Percentiles rank a stretch among this genome's conserved stretches.
Evolutionary conservation across 2,888 invertebrate genomes (phyloP).

Genomic region (Mythimna ferrago): DNA sequence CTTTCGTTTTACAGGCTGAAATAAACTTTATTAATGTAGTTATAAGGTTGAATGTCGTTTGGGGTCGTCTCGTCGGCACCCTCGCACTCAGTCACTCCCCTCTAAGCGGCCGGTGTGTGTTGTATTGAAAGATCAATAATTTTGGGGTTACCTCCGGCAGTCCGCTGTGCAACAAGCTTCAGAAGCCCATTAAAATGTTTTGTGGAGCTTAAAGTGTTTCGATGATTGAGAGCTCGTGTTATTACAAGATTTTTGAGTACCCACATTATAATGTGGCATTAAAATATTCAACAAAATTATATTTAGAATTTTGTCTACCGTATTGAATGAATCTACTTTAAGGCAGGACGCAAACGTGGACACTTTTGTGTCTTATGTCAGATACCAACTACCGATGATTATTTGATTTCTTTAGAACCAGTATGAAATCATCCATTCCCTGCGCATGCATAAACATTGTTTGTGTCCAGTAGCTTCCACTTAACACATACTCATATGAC

Average conservation of each 20-base stretch:
- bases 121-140: constrained; percentile 64
- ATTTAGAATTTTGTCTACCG: not conserved
- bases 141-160: constrained; percentile 60
- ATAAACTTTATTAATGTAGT: constrained; percentile 22
- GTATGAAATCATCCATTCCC: no score
- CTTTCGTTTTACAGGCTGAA: constrained; percentile 36
- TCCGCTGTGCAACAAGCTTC: constrained; percentile 42
- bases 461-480: no score
- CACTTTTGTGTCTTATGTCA: no score
- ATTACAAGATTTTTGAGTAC: not conserved
- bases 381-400: no score
- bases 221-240: constrained; percentile 16
- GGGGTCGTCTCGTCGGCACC: constrained; percentile 54
- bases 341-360: no score
- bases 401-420: no score
- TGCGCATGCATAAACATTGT: no score
- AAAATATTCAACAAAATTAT: not conserved
- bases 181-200: constrained; percentile 52
- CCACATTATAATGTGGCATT: not conserved
- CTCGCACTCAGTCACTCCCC: constrained; percentile 53
- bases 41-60: constrained; percentile 54
- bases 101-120: constrained; percentile 50
- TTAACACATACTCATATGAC: no score
- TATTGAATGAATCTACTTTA: not conserved
- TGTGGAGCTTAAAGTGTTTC: constrained; percentile 24